Evolutionary conservation across 2,797 vertebrate genomes (phyloP).

Genomic region (Morus bassanus): DNA sequence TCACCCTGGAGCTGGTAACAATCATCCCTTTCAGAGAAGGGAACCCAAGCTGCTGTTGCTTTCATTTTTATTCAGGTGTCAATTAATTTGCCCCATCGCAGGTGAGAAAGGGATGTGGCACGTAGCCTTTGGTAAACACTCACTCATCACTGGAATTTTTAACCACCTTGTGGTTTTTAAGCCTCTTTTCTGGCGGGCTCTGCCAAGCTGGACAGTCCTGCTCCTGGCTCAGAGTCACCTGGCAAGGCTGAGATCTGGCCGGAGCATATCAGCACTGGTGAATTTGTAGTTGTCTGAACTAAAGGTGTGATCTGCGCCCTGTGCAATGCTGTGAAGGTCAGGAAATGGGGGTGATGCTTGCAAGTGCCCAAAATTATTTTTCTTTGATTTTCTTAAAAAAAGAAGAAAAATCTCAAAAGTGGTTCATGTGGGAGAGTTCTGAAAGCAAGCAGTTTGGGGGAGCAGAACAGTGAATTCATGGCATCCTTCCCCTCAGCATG

Average conservation of each 20-base stretch:
- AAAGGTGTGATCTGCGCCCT: background rate
- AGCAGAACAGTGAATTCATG: background rate
- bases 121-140: background rate
- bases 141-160: background rate
- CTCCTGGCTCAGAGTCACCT: background rate
- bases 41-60: background rate
- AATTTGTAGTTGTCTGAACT: background rate
- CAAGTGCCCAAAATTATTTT: background rate
- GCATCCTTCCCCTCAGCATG: background rate
- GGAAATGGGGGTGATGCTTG: background rate
- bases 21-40: background rate
- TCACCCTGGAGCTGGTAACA: background rate
- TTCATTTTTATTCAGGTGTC: background rate
- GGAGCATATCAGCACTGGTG: accelerated
- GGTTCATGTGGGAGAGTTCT: background rate
- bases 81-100: background rate
- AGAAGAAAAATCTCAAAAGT: background rate
- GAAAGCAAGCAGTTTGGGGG: background rate
- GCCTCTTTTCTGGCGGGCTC: background rate
- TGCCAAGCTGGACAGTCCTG: background rate
- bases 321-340: accelerated
- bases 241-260: background rate
- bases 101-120: background rate
- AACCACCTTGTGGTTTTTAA: background rate
- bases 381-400: no score